Evolutionary conservation across 2,113 vertebrate genomes (phyloP).

Genomic region (Corythornis madagascariensis): DNA sequence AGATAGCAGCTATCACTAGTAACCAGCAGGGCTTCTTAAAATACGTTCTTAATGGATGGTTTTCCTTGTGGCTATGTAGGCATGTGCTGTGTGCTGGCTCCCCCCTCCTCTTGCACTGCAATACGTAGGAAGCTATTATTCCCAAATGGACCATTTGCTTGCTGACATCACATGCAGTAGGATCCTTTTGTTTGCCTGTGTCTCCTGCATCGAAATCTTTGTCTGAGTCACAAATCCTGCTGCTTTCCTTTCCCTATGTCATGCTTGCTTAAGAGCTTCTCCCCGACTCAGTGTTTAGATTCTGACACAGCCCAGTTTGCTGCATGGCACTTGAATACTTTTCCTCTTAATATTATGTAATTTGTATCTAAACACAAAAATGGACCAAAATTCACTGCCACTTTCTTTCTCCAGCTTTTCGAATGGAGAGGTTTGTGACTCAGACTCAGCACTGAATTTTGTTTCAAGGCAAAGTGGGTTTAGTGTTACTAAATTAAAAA

Average conservation of each 20-base stretch:
- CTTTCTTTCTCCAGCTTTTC: not conserved
- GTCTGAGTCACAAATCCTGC: constrained; percentile 62
- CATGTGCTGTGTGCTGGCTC: not conserved
- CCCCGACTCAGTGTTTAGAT: constrained; percentile 49
- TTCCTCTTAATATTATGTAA: constrained; percentile 36
- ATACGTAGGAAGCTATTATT: constrained; percentile 63
- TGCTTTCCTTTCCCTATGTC: constrained; percentile 31
- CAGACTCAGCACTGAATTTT: constrained; percentile 17
- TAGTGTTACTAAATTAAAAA: constrained; percentile 51
- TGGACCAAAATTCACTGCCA: not conserved
- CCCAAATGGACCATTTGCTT: constrained; percentile 55
- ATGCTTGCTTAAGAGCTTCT: constrained; percentile 51
- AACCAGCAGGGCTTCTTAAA: constrained; percentile 18
- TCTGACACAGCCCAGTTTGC: constrained; percentile 29
- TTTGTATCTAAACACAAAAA: not conserved
- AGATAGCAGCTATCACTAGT: constrained; percentile 11
- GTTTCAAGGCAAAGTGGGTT: constrained; percentile 33
- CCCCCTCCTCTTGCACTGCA: constrained; percentile 16
- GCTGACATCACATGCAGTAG: constrained; percentile 68
- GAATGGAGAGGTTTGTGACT: constrained; percentile 12
- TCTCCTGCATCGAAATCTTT: constrained; percentile 64
- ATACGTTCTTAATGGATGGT: not conserved
- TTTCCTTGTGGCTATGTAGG: constrained; percentile 42
- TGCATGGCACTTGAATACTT: constrained; percentile 21
- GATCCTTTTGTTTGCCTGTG: constrained; percentile 68